phyloP scores from a whole-genome alignment of 2,797 vertebrate species.

The Glyptemys insculpta region DNA sequence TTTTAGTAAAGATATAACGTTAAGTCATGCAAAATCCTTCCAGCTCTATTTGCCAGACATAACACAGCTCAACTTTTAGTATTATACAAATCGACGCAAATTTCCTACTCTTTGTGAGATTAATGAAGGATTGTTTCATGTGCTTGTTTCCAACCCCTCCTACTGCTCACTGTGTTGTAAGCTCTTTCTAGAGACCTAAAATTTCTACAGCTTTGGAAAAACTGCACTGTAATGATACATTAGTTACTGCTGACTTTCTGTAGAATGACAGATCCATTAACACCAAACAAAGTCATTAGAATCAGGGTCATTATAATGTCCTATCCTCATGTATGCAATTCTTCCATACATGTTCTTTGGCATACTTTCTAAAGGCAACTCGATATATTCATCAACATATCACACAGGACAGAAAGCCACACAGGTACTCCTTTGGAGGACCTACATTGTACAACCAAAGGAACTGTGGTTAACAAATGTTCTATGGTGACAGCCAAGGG shows the following conservation, averaged over 20 bases:
- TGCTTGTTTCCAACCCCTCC: constrained; percentile 60
- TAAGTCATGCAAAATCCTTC: constrained; percentile 75
- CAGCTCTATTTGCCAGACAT: constrained; percentile 60
- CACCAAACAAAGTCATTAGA: constrained; percentile 71
- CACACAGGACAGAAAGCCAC: constrained; percentile 83
- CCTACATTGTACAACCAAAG: constrained; percentile 79
- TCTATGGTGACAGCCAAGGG: constrained; percentile 78
- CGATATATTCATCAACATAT: constrained; percentile 75
- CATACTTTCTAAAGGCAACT: constrained; percentile 71
- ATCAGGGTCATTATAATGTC: constrained; percentile 62
- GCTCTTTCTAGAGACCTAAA: constrained; percentile 68
- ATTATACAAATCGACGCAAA: constrained; percentile 78
- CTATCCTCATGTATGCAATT: constrained; percentile 70
- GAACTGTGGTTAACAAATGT: constrained; percentile 75
- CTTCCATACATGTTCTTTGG: constrained; percentile 60
- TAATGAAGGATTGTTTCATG: constrained; percentile 72
- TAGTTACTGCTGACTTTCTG: constrained; percentile 57
- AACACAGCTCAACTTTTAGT: constrained; percentile 67
- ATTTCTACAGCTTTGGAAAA: constrained; percentile 70
- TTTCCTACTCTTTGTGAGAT: constrained; percentile 65
- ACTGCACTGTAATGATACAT: constrained; percentile 32
- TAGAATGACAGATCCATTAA: constrained; percentile 54
- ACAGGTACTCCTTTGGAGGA: constrained; percentile 78
- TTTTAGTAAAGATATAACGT: constrained; percentile 73
- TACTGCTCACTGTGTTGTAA: constrained; percentile 64